Percentiles rank a stretch among this genome's conserved stretches.
These are phyloP conservation scores for Helleia helle DNA, from an alignment of 2,888 invertebrate genomes.

Conservation along the genomic window DNA sequence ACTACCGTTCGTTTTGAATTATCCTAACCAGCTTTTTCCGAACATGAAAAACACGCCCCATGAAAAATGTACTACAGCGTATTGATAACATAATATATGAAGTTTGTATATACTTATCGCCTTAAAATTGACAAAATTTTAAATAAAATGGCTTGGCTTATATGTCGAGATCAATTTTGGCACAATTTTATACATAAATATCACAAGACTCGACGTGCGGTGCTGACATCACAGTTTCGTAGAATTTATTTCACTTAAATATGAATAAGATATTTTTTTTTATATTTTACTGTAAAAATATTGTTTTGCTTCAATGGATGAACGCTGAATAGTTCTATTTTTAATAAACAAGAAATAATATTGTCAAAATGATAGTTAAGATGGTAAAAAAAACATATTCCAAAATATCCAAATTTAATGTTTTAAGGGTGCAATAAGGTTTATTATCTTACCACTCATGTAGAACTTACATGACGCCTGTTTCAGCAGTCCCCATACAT, in stretches of 20 bases:
- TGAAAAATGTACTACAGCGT: background rate
- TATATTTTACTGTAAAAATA: too few species aligned
- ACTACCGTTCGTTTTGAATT: too few species aligned
- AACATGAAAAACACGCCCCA: background rate
- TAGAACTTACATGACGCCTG: background rate
- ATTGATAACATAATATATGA: background rate
- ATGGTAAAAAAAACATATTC: too few species aligned
- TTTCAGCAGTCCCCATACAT: background rate
- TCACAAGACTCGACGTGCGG: constrained; percentile 8
- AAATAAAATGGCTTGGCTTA: constrained; percentile 3
- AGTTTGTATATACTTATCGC: background rate
- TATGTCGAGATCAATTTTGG: constrained; percentile 18
- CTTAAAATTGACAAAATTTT: background rate
- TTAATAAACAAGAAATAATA: too few species aligned
- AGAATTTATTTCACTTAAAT: background rate
- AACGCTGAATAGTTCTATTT: too few species aligned
- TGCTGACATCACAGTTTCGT: constrained; percentile 4
- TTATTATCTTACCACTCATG: background rate
- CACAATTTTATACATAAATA: constrained; percentile 18
- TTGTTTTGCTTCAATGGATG: too few species aligned
- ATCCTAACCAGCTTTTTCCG: too few species aligned
- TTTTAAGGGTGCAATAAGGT: too few species aligned
- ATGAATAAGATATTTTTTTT: background rate
- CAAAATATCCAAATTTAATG: too few species aligned
- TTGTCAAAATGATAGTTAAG: too few species aligned